phyloP scores from a whole-genome alignment of 2,888 invertebrate genomes.

The Electrophaes corylata region DNA sequence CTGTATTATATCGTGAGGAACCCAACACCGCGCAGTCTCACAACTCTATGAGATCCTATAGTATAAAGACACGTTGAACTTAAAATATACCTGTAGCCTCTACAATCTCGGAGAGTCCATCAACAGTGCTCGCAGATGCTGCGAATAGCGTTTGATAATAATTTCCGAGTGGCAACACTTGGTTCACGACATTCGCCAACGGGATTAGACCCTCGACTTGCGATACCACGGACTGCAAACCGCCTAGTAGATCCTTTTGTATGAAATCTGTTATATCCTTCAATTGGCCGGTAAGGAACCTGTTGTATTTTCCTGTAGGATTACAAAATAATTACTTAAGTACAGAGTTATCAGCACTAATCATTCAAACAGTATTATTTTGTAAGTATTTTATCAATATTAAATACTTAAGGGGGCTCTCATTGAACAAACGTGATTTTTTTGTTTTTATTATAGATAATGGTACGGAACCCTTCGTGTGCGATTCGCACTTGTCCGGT shows the following conservation, averaged over 20 bases:
- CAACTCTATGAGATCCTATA: no score
- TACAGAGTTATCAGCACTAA: neutral
- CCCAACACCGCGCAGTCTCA: no score
- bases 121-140: constrained; percentile 59
- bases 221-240: constrained; percentile 61
- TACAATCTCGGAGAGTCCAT: constrained; percentile 82
- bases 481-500: no score
- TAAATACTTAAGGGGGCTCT: no score
- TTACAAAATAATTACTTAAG: neutral
- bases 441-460: no score
- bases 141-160: constrained; percentile 71
- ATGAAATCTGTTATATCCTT: constrained; percentile 67
- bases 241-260: constrained; percentile 71
- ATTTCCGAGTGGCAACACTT: constrained; percentile 60
- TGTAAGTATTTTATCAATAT: no score
- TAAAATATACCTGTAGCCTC: constrained; percentile 78
- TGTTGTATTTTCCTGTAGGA: constrained; percentile 65
- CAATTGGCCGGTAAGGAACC: constrained; percentile 62
- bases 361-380: no score
- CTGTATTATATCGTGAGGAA: no score
- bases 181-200: constrained; percentile 47
- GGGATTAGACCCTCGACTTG: constrained; percentile 65
- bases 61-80: neutral
- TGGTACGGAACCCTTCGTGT: no score
- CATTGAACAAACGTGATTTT: no score